These are phyloP conservation scores for Perca flavescens DNA, from an alignment of 2,113 vertebrate genomes.

Conservation along the genomic window DNA sequence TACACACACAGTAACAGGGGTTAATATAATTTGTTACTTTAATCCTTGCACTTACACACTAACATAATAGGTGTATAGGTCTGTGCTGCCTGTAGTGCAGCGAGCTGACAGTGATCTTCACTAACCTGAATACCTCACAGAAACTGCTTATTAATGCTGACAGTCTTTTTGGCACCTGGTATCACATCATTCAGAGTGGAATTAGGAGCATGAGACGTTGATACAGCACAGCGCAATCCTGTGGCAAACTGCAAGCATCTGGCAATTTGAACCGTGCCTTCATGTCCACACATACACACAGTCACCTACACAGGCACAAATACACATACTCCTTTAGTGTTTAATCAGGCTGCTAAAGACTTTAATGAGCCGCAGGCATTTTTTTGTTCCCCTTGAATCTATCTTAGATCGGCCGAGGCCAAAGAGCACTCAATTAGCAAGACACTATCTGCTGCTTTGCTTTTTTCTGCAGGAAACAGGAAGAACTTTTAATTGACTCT, in stretches of 20 bases:
- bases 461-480: constrained; percentile 36
- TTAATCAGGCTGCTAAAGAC: constrained; percentile 69
- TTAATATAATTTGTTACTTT: neutral
- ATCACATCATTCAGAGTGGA: constrained; percentile 44
- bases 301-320: constrained; percentile 9
- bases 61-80: constrained; percentile 13
- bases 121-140: constrained; percentile 30
- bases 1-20: neutral
- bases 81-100: neutral
- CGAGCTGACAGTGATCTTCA: constrained; percentile 26
- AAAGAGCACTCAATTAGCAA: constrained; percentile 63
- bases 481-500: constrained; percentile 35
- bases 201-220: constrained; percentile 34
- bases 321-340: constrained; percentile 28
- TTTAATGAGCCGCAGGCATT: constrained; percentile 63
- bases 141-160: constrained; percentile 47
- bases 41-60: neutral
- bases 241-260: constrained; percentile 31
- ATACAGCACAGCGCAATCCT: constrained; percentile 15
- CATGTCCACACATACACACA: neutral
- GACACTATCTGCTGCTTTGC: constrained; percentile 23
- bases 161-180: constrained; percentile 45
- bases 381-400: constrained; percentile 59
- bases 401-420: constrained; percentile 47
- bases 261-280: constrained; percentile 3